phyloP scores from a whole-genome alignment of 1,140 invertebrate species.

The Physella acuta region DNA sequence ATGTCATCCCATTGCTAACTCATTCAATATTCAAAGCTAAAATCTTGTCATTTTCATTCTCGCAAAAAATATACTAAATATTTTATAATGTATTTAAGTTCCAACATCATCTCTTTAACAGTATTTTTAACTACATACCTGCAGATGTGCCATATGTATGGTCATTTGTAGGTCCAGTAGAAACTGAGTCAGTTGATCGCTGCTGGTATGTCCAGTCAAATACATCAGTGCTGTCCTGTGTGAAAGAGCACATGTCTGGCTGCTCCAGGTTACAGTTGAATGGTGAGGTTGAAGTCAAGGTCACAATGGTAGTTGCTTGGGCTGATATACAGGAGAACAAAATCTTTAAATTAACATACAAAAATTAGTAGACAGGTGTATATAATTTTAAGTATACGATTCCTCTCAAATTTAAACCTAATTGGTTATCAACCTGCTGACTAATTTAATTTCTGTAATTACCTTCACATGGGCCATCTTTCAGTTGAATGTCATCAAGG shows the following conservation, averaged over 20 bases:
- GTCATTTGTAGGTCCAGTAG: slow-evolving; percentile 74
- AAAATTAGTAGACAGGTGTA: background rate
- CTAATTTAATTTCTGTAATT: too few species aligned
- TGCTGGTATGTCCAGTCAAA: slow-evolving; percentile 75
- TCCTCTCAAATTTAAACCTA: too few species aligned
- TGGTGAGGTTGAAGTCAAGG: background rate
- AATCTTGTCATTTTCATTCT: too few species aligned
- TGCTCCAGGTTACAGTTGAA: slow-evolving; percentile 73
- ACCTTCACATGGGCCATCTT: slow-evolving; percentile 17
- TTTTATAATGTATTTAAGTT: too few species aligned
- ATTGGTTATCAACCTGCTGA: too few species aligned
- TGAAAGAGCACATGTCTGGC: slow-evolving; percentile 71
- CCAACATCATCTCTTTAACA: too few species aligned
- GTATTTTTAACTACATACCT: slow-evolving; percentile 44
- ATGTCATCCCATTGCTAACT: too few species aligned
- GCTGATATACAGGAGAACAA: slow-evolving; percentile 10
- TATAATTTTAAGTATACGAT: background rate
- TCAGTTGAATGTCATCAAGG: slow-evolving; percentile 15
- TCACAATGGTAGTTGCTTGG: background rate
- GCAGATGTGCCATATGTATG: slow-evolving; percentile 65
- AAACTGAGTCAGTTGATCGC: slow-evolving; percentile 65
- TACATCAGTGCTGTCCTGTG: slow-evolving; percentile 71
- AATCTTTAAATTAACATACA: background rate
- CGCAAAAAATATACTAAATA: too few species aligned
- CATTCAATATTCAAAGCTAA: too few species aligned